phyloP scores from a whole-genome alignment of 2,888 invertebrate genomes.

The Graphium colonna region DNA sequence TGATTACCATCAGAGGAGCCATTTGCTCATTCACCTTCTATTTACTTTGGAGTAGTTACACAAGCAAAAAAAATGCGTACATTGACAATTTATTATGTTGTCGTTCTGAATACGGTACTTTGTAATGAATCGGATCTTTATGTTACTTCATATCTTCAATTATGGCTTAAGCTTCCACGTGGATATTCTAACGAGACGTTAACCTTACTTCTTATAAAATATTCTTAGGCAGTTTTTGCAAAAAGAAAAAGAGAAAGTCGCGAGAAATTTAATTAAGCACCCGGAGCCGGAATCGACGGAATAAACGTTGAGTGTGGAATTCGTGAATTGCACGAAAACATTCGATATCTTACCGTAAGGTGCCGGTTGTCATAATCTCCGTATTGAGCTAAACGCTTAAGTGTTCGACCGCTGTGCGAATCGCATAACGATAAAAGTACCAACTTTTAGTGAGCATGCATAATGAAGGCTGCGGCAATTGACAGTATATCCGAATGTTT shows the following conservation, averaged over 20 bases:
- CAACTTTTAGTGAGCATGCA: background rate
- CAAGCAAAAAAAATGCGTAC: too few relatives aligned
- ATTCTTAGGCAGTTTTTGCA: background rate
- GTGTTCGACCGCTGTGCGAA: background rate
- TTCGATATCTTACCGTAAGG: constrained; percentile 5
- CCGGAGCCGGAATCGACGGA: constrained; percentile 2
- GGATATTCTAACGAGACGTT: constrained; percentile 16
- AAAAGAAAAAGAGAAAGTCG: constrained; percentile 15
- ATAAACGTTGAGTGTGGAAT: constrained; percentile 12
- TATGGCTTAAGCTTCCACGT: too few relatives aligned
- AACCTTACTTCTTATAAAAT: too few relatives aligned
- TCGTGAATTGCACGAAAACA: constrained; percentile 12
- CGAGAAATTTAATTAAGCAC: constrained; percentile 10
- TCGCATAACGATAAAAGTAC: background rate
- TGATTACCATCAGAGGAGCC: too few relatives aligned
- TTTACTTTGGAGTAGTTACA: too few relatives aligned
- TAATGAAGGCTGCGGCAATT: background rate
- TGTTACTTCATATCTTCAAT: too few relatives aligned
- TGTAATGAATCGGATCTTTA: too few relatives aligned
- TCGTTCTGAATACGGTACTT: too few relatives aligned
- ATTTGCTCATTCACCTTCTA: too few relatives aligned
- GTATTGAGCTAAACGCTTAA: constrained; percentile 4
- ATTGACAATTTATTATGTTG: too few relatives aligned
- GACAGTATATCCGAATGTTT: background rate
- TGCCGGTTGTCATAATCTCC: constrained; percentile 1